These are phyloP conservation scores for Rafetus swinhoei DNA, from an alignment of 2,113 vertebrate species.

Conservation along the genomic window DNA sequence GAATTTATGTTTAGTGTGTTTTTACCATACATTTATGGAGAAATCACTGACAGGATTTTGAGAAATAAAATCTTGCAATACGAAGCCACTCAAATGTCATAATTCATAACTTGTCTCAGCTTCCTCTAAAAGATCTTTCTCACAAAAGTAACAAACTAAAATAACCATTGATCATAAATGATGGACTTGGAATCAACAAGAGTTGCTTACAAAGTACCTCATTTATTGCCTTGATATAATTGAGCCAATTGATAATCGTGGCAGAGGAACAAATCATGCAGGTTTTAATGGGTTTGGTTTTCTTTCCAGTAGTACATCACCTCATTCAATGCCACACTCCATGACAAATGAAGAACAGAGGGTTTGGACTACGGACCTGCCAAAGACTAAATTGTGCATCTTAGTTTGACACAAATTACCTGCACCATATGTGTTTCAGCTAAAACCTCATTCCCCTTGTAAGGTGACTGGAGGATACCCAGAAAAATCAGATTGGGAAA, in stretches of 20 bases:
- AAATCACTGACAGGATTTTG: conserved; percentile 36
- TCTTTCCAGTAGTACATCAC: conserved; percentile 5
- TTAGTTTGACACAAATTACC: conserved; percentile 50
- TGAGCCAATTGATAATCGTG: conserved; percentile 43
- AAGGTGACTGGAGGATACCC: conserved; percentile 2
- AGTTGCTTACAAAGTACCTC: conserved; percentile 56
- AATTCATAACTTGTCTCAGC: conserved; percentile 41
- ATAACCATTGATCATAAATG: neutral
- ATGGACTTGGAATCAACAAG: neutral
- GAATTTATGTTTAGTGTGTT: conserved; percentile 66
- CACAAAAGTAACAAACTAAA: conserved; percentile 32
- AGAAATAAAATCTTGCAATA: conserved; percentile 14
- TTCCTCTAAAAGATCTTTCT: neutral
- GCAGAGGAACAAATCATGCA: conserved; percentile 52
- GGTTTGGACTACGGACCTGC: conserved; percentile 63
- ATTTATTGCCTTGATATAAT: neutral
- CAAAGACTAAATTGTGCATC: conserved; percentile 63
- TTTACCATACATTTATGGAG: conserved; percentile 36
- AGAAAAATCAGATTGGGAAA: conserved; percentile 38
- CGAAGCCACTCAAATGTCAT: conserved; percentile 43
- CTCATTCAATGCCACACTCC: conserved; percentile 57
- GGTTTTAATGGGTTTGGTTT: conserved; percentile 63
- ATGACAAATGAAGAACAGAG: conserved; percentile 68
- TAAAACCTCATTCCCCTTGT: conserved; percentile 65
- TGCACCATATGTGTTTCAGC: conserved; percentile 64